Conservation (phyloP, 2,797 vertebrate species). For the Bucorvus abyssinicus region DNA sequence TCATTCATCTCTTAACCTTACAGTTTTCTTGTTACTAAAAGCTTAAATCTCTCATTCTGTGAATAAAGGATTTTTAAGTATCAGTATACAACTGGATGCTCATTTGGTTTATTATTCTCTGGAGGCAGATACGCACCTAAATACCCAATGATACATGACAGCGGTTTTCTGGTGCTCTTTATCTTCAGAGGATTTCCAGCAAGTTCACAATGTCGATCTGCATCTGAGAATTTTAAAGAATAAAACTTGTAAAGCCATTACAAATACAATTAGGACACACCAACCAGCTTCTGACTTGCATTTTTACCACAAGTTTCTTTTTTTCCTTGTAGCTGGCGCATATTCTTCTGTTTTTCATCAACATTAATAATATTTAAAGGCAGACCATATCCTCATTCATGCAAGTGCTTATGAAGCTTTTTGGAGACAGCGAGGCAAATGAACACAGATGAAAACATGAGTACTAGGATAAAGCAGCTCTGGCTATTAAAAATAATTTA, state of each 20-base stretch:
- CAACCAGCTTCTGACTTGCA: not conserved
- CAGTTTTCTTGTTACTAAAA: not conserved
- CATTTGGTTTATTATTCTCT: not conserved
- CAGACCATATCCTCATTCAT: not conserved
- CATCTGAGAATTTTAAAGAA: slow-evolving; percentile 84
- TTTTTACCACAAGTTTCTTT: not conserved
- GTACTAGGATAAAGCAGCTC: not conserved
- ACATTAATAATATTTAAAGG: not conserved
- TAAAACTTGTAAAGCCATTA: not conserved
- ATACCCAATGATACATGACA: slow-evolving; percentile 94
- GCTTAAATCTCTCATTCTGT: not conserved
- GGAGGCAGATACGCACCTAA: slow-evolving; percentile 82
- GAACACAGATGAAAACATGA: not conserved
- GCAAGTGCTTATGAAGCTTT: not conserved
- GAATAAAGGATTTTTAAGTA: not conserved
- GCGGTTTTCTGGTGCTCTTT: slow-evolving; percentile 89
- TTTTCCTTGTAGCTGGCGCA: not conserved
- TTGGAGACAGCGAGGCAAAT: not conserved
- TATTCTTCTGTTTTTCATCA: not conserved
- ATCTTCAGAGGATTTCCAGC: slow-evolving; percentile 89
- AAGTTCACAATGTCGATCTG: slow-evolving; percentile 90
- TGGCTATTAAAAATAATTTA: not conserved
- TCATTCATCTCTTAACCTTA: not conserved
- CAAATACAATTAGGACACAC: not conserved
- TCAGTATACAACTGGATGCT: not conserved